Evolutionary conservation across 2,888 invertebrate genomes (phyloP).

Genomic region (Chymomyza caudatula): DNA sequence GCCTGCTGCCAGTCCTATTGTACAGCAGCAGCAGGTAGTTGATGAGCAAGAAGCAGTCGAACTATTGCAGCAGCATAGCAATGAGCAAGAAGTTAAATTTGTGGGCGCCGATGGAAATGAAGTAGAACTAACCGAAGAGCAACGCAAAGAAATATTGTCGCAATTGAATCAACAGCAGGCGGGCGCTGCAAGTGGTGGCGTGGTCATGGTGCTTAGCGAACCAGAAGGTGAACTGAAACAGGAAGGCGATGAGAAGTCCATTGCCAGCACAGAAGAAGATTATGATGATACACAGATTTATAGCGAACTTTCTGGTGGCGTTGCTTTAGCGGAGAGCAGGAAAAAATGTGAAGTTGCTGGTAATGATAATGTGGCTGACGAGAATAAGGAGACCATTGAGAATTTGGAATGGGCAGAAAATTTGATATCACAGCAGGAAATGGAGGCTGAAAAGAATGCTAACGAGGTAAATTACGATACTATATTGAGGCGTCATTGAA

Average conservation of each 20-base stretch:
- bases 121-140: slow-evolving; percentile 76
- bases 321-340: slow-evolving; percentile 41
- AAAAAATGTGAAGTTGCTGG: slow-evolving; percentile 38
- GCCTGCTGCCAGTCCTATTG: slow-evolving; percentile 76
- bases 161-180: slow-evolving; percentile 76
- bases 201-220: slow-evolving; percentile 78
- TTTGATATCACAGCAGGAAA: slow-evolving; percentile 73
- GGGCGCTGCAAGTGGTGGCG: slow-evolving; percentile 73
- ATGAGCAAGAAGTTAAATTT: slow-evolving; percentile 76
- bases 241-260: slow-evolving; percentile 51
- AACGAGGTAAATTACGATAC: slow-evolving; percentile 48
- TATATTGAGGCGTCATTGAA: not conserved
- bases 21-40: slow-evolving; percentile 77
- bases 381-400: slow-evolving; percentile 73
- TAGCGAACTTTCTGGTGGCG: slow-evolving; percentile 56
- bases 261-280: slow-evolving; percentile 59
- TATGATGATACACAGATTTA: slow-evolving; percentile 73
- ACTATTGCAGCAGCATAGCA: not conserved
- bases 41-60: slow-evolving; percentile 4
- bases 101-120: slow-evolving; percentile 79
- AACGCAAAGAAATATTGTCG: slow-evolving; percentile 77
- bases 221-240: slow-evolving; percentile 52
- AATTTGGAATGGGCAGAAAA: slow-evolving; percentile 77
- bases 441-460: slow-evolving; percentile 54
- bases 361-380: slow-evolving; percentile 46